phyloP scores from a whole-genome alignment of 2,113 vertebrate species.

The Puntigrus tetrazona region DNA sequence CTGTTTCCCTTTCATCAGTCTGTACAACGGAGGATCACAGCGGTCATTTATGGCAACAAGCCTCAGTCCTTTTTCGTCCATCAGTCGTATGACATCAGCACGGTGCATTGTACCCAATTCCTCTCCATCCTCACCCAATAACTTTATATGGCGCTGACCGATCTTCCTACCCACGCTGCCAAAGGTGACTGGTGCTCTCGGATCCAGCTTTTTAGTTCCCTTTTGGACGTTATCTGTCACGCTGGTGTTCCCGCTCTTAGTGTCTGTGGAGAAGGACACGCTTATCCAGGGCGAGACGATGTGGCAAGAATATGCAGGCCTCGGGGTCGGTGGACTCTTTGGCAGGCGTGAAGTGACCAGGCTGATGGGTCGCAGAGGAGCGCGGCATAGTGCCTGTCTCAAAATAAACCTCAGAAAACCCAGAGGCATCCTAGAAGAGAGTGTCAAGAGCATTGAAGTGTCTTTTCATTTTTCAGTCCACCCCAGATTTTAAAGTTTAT shows the following conservation, averaged over 20 bases:
- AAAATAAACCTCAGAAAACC: slow-evolving; percentile 65
- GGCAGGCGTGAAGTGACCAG: background rate
- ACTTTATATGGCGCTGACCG: slow-evolving; percentile 73
- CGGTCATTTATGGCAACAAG: slow-evolving; percentile 76
- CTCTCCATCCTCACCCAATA: slow-evolving; percentile 80
- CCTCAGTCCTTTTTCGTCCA: slow-evolving; percentile 81
- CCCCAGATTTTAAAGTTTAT: no score
- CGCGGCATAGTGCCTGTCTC: slow-evolving; percentile 27
- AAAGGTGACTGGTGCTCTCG: slow-evolving; percentile 59
- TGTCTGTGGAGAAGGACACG: slow-evolving; percentile 64
- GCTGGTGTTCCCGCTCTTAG: slow-evolving; percentile 1
- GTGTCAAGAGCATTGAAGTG: background rate
- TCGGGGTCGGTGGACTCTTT: slow-evolving; percentile 2
- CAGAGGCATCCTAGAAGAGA: slow-evolving; percentile 67
- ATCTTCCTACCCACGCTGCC: slow-evolving; percentile 84
- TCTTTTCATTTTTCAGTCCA: background rate
- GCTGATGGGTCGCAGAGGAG: background rate
- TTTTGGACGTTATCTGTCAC: slow-evolving; percentile 39
- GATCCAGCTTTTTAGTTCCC: slow-evolving; percentile 66
- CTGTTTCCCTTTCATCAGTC: slow-evolving; percentile 87
- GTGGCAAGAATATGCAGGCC: slow-evolving; percentile 18
- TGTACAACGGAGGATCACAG: slow-evolving; percentile 82
- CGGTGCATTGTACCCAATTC: slow-evolving; percentile 85
- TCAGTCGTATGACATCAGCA: slow-evolving; percentile 77
- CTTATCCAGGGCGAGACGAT: slow-evolving; percentile 35